A percentile compares a stretch with the other conserved stretches of the same genome.
These are phyloP conservation scores for Drosophila ochracea DNA, from an alignment of 2,888 invertebrate genomes.

Conservation along the genomic window DNA sequence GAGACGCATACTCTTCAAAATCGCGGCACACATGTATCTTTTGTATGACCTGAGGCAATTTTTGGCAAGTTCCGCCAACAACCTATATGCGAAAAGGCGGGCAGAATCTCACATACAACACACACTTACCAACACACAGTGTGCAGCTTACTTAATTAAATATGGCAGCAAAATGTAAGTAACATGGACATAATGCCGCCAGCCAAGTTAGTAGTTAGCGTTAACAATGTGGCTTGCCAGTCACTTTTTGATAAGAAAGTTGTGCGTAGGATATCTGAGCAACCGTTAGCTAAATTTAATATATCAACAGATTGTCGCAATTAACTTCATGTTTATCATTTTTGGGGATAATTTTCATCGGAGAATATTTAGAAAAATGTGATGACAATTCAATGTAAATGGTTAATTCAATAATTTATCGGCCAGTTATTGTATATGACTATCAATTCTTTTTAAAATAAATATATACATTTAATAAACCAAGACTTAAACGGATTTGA, in stretches of 20 bases:
- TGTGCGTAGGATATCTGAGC: neutral
- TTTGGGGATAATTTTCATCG: neutral
- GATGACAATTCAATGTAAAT: neutral
- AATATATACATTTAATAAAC: neutral
- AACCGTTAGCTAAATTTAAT: neutral
- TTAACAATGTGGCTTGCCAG: constrained; percentile 63
- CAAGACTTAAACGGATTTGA: neutral
- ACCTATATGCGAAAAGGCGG: constrained; percentile 13
- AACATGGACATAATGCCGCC: constrained; percentile 51
- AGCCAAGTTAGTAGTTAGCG: constrained; percentile 54
- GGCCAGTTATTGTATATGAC: neutral
- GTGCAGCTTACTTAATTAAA: constrained; percentile 67
- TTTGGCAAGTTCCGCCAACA: constrained; percentile 56
- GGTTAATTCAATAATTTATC: neutral
- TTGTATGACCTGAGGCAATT: constrained; percentile 52
- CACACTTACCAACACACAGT: neutral
- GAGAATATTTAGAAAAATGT: neutral
- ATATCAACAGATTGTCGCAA: neutral
- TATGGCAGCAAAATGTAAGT: constrained; percentile 50
- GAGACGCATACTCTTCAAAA: constrained; percentile 1
- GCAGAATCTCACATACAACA: constrained; percentile 17
- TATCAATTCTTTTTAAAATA: neutral
- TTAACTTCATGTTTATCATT: neutral
- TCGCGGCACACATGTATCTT: constrained; percentile 32
- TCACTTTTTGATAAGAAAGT: constrained; percentile 11